Conservation (phyloP, 2,888 invertebrate genomes). For the Troides oblongomaculatus region DNA sequence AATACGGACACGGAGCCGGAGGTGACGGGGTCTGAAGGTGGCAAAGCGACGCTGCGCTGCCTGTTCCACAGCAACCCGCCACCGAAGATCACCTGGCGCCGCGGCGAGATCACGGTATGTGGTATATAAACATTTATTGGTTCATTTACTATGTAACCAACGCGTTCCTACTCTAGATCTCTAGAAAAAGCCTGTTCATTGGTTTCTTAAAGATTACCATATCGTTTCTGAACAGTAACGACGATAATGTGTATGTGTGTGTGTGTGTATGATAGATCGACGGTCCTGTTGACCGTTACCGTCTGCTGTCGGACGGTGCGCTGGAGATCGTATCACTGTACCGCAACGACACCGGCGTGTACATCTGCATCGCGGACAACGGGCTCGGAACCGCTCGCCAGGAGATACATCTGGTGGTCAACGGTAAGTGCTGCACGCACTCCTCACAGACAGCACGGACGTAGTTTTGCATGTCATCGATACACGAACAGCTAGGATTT, state of each 20-base stretch:
- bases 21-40: constrained; percentile 85
- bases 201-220: no score
- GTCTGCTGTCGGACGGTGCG: constrained; percentile 85
- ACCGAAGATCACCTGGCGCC: constrained; percentile 89
- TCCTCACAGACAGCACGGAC: background rate
- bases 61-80: constrained; percentile 87
- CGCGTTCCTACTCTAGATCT: no score
- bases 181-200: no score
- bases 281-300: constrained; percentile 85
- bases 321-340: constrained; percentile 90
- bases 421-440: constrained; percentile 80
- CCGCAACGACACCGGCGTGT: constrained; percentile 90
- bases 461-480: constrained; percentile 8
- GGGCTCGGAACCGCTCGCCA: constrained; percentile 84
- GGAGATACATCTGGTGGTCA: constrained; percentile 85
- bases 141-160: no score
- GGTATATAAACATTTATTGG: background rate
- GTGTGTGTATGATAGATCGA: constrained; percentile 80
- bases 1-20: constrained; percentile 77
- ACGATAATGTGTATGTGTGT: no score
- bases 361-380: constrained; percentile 92
- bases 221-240: no score
- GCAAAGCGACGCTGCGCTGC: constrained; percentile 86
- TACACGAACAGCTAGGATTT: background rate
- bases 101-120: constrained; percentile 84